These are phyloP conservation scores for Melinopterus prodromus DNA, from an alignment of 2,888 invertebrate species.

Conservation along the genomic window DNA sequence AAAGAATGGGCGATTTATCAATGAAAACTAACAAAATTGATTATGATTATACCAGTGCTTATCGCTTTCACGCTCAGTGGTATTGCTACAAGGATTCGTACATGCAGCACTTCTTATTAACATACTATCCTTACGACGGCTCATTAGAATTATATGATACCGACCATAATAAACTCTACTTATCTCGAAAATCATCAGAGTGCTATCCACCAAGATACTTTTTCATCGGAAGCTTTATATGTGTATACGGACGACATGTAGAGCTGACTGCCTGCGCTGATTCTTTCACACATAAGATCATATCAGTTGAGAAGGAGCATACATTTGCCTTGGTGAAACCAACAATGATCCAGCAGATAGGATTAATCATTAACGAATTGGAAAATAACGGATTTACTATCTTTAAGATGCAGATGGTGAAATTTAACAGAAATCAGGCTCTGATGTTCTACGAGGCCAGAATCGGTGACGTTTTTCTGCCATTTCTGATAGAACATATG, in stretches of 20 bases:
- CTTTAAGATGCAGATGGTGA: conserved; percentile 77
- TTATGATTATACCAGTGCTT: conserved; percentile 65
- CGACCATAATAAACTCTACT: conserved; percentile 54
- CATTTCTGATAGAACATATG: conserved; percentile 72
- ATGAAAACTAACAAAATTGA: conserved; percentile 38
- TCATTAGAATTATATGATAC: conserved; percentile 75
- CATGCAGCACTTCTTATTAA: conserved; percentile 77
- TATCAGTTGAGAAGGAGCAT: conserved; percentile 70
- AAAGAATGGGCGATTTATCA: too few relatives aligned
- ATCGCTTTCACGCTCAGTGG: conserved; percentile 83
- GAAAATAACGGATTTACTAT: conserved; percentile 67
- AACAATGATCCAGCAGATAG: conserved; percentile 71
- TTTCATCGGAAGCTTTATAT: conserved; percentile 76
- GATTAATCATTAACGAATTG: conserved; percentile 77
- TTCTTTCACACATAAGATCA: conserved; percentile 69
- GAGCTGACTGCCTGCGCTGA: conserved; percentile 79
- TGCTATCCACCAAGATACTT: conserved; percentile 72
- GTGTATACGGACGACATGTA: conserved; percentile 77
- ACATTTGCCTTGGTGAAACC: conserved; percentile 85
- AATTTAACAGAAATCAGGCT: conserved; percentile 71
- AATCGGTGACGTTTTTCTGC: conserved; percentile 67
- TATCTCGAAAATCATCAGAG: conserved; percentile 74
- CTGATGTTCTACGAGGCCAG: conserved; percentile 69
- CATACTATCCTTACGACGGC: conserved; percentile 79
- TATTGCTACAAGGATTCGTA: conserved; percentile 82